Conservation (phyloP, 2,113 vertebrate species). For the Ochotona princeps region DNA sequence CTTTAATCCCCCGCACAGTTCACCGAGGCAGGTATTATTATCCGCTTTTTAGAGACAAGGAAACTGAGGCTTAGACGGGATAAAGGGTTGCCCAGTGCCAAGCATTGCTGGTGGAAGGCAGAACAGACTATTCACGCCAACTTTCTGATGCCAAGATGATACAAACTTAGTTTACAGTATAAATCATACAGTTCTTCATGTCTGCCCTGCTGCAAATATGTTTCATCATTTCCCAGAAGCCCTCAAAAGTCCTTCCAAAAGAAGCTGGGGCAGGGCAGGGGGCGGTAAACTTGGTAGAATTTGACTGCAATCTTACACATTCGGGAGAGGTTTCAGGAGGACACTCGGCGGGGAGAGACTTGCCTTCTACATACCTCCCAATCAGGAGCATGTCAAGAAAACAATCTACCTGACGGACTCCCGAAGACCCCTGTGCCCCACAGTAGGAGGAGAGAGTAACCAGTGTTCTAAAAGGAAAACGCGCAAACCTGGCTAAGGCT, state of each 20-base stretch:
- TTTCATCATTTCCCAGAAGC: constrained; percentile 65
- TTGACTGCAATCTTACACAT: constrained; percentile 14
- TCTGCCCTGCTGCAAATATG: constrained; percentile 35
- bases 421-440: neutral
- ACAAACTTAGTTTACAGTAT: neutral
- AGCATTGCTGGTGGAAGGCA: neutral
- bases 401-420: neutral
- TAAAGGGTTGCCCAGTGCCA: neutral
- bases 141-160: constrained; percentile 45
- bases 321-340: neutral
- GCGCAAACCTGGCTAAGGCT: neutral
- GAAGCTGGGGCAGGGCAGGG: neutral
- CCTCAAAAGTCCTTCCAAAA: constrained; percentile 48
- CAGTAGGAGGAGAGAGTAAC: neutral
- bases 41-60: constrained; percentile 55
- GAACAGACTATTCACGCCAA: constrained; percentile 29
- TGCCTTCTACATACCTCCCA: constrained; percentile 4
- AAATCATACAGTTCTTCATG: constrained; percentile 66
- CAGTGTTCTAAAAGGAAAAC: neutral
- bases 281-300: constrained; percentile 50
- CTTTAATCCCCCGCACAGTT: constrained; percentile 57
- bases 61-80: constrained; percentile 55
- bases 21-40: constrained; percentile 57
- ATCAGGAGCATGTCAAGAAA: constrained; percentile 27
- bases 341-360: neutral